Evolutionary conservation across 1,140 invertebrate genomes (phyloP), one percentile per base, ranked within the genome.

Genomic region (Goniozus legneri): DNA sequence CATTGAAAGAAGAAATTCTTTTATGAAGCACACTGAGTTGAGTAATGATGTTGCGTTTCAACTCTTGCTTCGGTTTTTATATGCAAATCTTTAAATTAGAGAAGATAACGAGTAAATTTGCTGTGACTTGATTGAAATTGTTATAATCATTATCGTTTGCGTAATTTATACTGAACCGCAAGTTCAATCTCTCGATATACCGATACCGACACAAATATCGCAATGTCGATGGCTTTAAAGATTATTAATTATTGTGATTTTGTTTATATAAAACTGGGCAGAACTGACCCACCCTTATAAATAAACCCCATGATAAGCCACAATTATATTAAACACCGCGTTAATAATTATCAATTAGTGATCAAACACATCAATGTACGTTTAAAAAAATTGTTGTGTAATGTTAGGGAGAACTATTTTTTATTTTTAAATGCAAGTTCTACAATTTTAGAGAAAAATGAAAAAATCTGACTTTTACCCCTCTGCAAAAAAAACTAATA

Each of bases 281-380:
- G 30, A 54, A 35, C 19, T 42, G 44, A 32, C 37, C 42, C 31
- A 47, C 50, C 52, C 44, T 53, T 58, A 59, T 62, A 58, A 38
- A 56, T 62, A 61, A 59, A 61, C 40, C 59, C 53, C 47, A 24
- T 31, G 44, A n/a, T 15, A 37, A 58, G 58, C 52, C 58, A 61
- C 61, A n/a, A 60, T 45, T 51, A 43, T 46, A 44, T 22, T 21
- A 48, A 16, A 39, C 8, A 22, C 21, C 22, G 16, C 20, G 16
- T 52, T 31, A 19, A 42, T 47, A n/a, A 42, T 27, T 34, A n/a
- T 6, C 24, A 27, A 6, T 6, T 10, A 20, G 57, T 52, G 53
- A 13, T 37, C 32, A 18, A 43, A 53, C 15, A 42, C 38, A 42
- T 35, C 4, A 27, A 51, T 44, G 27, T 47, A 53, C 8, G 27